These are phyloP conservation scores for Drosophila meridionalis DNA, from an alignment of 2,888 invertebrate genomes.

Conservation along the genomic window DNA sequence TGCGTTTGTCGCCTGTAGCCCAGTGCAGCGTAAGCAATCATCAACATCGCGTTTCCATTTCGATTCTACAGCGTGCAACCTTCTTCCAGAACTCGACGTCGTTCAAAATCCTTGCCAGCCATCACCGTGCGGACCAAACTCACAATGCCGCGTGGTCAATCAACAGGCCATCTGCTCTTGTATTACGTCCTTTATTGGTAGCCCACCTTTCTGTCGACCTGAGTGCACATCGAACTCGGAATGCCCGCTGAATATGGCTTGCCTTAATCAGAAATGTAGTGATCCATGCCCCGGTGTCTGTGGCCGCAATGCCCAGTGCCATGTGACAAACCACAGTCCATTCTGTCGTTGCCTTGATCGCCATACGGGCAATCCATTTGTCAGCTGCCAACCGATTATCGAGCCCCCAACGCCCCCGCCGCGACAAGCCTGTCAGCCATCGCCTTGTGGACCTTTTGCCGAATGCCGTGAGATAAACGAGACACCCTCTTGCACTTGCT, in stretches of 20 bases:
- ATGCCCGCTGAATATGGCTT: conserved; percentile 90
- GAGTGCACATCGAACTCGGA: conserved; percentile 91
- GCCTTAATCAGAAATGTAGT: conserved; percentile 89
- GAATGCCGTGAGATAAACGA: conserved; percentile 88
- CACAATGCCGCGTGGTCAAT: conserved; percentile 90
- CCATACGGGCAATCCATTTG: conserved; percentile 89
- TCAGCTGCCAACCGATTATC: conserved; percentile 86
- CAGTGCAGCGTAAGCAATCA: conserved; percentile 85
- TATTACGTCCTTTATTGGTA: conserved; percentile 87
- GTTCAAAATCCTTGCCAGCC: conserved; percentile 86
- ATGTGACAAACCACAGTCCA: conserved; percentile 91
- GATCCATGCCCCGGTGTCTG: conserved; percentile 91
- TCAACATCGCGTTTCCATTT: background rate
- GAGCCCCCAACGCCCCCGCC: conserved; percentile 85
- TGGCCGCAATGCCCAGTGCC: conserved; percentile 90
- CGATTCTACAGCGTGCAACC: background rate
- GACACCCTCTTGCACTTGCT: conserved; percentile 88
- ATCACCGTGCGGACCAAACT: conserved; percentile 93
- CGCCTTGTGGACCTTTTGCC: conserved; percentile 89
- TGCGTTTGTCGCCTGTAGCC: conserved; percentile 88
- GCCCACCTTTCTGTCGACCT: conserved; percentile 89
- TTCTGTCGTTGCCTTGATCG: conserved; percentile 89
- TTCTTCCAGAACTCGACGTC: conserved; percentile 72
- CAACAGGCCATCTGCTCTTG: conserved; percentile 90
- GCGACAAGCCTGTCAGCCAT: conserved; percentile 88